Evolutionary conservation across 2,888 invertebrate species (phyloP).

Genomic region (Scelioninae gen. 1): DNA sequence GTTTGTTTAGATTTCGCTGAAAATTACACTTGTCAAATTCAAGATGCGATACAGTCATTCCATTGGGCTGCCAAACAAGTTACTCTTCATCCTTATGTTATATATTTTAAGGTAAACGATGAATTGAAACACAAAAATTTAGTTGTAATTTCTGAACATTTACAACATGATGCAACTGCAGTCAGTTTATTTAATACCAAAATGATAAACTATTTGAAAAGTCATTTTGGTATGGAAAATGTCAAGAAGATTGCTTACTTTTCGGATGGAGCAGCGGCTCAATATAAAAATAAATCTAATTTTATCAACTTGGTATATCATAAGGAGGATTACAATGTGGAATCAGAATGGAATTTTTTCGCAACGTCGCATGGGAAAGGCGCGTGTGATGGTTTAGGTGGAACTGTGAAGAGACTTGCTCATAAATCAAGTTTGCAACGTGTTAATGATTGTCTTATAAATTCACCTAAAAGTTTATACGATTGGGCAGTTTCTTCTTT

Average conservation of each 20-base stretch:
- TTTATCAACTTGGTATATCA: constrained; percentile 22
- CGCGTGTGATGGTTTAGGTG: constrained; percentile 52
- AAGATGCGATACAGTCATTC: constrained; percentile 56
- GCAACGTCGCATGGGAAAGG: constrained; percentile 57
- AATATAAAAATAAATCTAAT: constrained; percentile 37
- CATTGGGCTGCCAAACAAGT: constrained; percentile 56
- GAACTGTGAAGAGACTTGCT: constrained; percentile 48
- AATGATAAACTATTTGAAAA: constrained; percentile 25
- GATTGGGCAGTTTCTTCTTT: constrained; percentile 55
- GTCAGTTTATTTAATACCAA: background rate
- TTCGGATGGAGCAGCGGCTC: constrained; percentile 35
- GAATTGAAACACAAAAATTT: constrained; percentile 30
- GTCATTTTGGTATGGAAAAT: constrained; percentile 10
- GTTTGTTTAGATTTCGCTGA: constrained; percentile 51
- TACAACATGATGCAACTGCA: constrained; percentile 33
- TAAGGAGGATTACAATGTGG: constrained; percentile 29
- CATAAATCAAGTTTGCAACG: constrained; percentile 51
- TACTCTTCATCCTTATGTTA: constrained; percentile 55
- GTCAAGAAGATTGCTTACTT: constrained; percentile 32
- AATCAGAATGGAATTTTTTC: constrained; percentile 58
- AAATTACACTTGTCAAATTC: constrained; percentile 58
- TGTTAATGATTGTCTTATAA: constrained; percentile 33
- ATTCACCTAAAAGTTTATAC: constrained; percentile 54
- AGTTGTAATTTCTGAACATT: constrained; percentile 36
- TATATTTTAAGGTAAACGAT: constrained; percentile 40